Conservation (phyloP, 2,113 vertebrate species). For the Paradoxurus hermaphroditus region DNA sequence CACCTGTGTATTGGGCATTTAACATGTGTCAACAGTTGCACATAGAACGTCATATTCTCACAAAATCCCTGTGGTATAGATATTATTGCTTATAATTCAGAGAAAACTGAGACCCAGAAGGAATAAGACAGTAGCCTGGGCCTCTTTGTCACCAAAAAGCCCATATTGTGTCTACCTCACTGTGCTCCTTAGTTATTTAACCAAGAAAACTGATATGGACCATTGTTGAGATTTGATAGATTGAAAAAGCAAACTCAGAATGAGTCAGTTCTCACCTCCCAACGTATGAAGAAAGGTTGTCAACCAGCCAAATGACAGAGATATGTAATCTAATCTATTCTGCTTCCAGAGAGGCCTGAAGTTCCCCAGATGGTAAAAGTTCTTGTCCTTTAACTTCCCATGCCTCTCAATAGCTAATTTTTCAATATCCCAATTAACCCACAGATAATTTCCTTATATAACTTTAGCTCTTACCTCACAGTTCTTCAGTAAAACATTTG, state of each 20-base stretch:
- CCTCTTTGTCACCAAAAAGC: not conserved
- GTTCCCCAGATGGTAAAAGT: not conserved
- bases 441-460: not conserved
- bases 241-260: not conserved
- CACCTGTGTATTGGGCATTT: not conserved
- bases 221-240: not conserved
- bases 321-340: not conserved
- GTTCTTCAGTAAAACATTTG: not conserved
- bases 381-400: not conserved
- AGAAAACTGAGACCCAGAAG: not conserved
- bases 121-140: not conserved
- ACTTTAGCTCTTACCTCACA: not conserved
- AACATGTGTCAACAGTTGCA: not conserved
- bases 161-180: not conserved
- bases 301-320: not conserved
- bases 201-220: not conserved
- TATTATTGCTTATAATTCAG: not conserved
- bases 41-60: not conserved
- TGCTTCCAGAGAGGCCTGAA: not conserved
- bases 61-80: not conserved
- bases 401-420: not conserved
- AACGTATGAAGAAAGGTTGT: not conserved
- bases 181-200: not conserved
- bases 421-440: not conserved
- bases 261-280: not conserved